Percentiles rank a stretch among this genome's conserved stretches.
phyloP scores from a whole-genome alignment of 2,888 invertebrate species.

The Cantharis rustica region DNA sequence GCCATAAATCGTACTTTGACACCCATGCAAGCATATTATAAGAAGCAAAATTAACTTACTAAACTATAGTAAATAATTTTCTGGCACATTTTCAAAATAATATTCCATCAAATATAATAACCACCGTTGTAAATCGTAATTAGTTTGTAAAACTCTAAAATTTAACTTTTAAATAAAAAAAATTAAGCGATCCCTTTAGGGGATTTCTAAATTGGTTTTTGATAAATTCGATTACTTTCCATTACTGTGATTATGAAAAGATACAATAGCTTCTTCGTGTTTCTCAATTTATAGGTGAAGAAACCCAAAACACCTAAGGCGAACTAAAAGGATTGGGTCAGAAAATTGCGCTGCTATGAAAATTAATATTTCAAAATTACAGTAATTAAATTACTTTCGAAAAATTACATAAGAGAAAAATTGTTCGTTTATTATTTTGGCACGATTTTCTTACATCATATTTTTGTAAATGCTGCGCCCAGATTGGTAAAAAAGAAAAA shows the following conservation, averaged over 20 bases:
- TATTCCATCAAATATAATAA: neutral
- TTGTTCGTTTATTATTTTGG: neutral
- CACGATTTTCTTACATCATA: neutral
- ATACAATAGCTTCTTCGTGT: neutral
- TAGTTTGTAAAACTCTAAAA: neutral
- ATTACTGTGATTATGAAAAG: neutral
- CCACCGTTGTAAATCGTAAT: neutral
- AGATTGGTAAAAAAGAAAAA: neutral
- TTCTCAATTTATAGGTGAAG: neutral
- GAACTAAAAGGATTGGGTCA: neutral
- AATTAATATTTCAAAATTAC: neutral
- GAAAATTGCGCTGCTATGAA: neutral
- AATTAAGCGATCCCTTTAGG: neutral
- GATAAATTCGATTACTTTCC: neutral
- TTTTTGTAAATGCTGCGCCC: neutral
- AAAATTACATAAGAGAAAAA: neutral
- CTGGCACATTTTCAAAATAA: conserved; percentile 14
- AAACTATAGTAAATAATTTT: conserved; percentile 8
- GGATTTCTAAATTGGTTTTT: neutral
- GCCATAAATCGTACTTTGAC: conserved; percentile 11
- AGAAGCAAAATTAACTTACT: conserved; percentile 10
- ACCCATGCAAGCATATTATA: conserved; percentile 10
- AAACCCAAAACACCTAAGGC: neutral
- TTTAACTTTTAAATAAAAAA: neutral
- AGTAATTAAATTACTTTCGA: neutral